Percentiles rank a stretch among this genome's conserved stretches.
Conservation (phyloP, 2,797 vertebrate species). For the Pangasius mekongensis region DNA sequence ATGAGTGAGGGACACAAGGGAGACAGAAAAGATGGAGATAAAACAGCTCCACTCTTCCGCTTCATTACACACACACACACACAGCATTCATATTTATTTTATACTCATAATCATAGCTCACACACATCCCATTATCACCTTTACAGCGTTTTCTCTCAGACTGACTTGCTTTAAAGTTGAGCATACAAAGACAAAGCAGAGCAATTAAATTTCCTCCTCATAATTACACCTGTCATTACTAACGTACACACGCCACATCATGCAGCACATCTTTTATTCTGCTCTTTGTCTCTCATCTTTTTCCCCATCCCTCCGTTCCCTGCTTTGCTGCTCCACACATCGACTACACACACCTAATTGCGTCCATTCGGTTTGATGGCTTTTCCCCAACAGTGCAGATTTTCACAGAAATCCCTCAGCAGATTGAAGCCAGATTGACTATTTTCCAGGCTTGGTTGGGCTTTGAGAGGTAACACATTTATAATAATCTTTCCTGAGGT, state of each 20-base stretch:
- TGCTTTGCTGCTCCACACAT: not conserved
- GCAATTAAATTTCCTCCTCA: conserved; percentile 9
- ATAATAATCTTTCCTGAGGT: not conserved
- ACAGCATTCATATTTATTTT: not conserved
- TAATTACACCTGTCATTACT: conserved; percentile 51
- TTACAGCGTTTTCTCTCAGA: not conserved
- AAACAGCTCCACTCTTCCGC: too few relatives aligned
- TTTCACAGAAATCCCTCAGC: not conserved
- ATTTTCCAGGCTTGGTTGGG: not conserved
- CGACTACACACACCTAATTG: not conserved
- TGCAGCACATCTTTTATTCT: not conserved
- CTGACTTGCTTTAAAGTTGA: conserved; percentile 46
- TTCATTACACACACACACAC: not conserved
- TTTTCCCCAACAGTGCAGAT: not conserved
- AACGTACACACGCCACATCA: conserved; percentile 18
- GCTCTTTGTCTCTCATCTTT: not conserved
- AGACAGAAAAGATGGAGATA: too few relatives aligned
- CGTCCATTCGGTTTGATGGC: not conserved
- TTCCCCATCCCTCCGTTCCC: not conserved
- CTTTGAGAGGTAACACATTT: not conserved
- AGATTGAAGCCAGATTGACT: not conserved
- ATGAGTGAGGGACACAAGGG: too few relatives aligned
- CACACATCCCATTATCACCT: conserved; percentile 17
- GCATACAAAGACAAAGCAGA: conserved; percentile 40
- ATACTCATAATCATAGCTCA: not conserved